Percentiles rank a stretch among this genome's conserved stretches.
These are phyloP conservation scores for Aix galericulata DNA, from an alignment of 2,113 vertebrate genomes.

Conservation along the genomic window DNA sequence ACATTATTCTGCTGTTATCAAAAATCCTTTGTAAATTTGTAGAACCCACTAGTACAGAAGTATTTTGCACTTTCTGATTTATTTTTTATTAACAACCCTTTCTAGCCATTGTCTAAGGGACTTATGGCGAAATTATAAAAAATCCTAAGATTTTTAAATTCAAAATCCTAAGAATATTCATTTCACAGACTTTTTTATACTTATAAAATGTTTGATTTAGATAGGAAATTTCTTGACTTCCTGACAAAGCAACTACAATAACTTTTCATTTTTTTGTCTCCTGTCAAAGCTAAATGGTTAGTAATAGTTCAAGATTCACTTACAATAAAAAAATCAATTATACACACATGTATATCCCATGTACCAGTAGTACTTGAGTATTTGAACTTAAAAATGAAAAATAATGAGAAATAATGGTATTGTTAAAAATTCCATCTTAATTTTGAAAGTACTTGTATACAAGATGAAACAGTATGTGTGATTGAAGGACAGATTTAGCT, in stretches of 20 bases:
- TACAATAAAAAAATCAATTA: not conserved
- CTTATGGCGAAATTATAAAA: not conserved
- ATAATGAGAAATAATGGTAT: not conserved
- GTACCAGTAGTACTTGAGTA: not conserved
- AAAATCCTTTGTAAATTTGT: not conserved
- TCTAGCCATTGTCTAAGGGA: not conserved
- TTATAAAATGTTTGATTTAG: not conserved
- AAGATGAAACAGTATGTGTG: not conserved
- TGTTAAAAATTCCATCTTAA: not conserved
- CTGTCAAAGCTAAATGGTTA: not conserved
- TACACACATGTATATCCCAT: not conserved
- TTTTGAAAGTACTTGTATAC: not conserved
- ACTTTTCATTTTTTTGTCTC: not conserved
- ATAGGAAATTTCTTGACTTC: not conserved
- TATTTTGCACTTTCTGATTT: not conserved
- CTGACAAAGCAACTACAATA: not conserved
- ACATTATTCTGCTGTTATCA: not conserved
- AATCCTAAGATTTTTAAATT: not conserved
- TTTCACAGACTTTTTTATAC: not conserved
- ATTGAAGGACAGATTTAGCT: not conserved
- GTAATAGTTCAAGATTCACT: not conserved
- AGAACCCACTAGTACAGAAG: not conserved
- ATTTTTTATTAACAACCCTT: not conserved
- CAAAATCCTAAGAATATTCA: not conserved
- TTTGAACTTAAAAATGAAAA: not conserved